Base-by-base conservation (phyloP, 2,113 vertebrate species). In the Chionis minor region DNA sequence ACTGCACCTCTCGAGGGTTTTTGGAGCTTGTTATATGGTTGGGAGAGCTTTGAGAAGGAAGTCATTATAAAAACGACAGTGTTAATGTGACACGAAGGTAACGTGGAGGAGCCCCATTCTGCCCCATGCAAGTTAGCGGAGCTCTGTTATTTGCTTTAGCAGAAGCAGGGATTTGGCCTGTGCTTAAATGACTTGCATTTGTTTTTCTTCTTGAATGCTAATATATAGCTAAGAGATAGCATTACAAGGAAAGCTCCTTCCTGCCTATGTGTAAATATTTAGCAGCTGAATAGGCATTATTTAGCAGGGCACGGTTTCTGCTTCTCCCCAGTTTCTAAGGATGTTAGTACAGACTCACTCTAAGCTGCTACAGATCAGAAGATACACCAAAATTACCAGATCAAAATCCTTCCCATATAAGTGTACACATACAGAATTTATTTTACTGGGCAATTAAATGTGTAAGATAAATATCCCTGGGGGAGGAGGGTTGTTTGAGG, bases 391-490 rank as follows among this genome's bases (percentile, higher is more conserved):
- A 82, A 94, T 81, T 67, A 90, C 86, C 82, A 87, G 88, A 86
- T 95, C 91, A 94, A 95, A 96, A 91, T 92, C 80, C 79, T 88
- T 83, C 71, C 70, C 73, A 59, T 94, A 67, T 78, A 82, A 91
- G 81, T 42, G 55, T 86, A 92, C 71, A 59, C 83, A 80, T n/a
- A 65, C 58, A 94, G 90, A 93, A 96, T 94, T 96, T 96, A 95
- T 96, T 93, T 95, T 93, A 96, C 96, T 91, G 91, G 73, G 92
- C 90, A 94, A 96, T 96, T 96, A 94, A 94, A 95, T 40, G 85
- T 74, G 86, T 88, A 94, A 97, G 96, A 94, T 96, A 95, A 95
- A 94, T 91, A 97, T 45, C 94, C 96, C 89, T 86, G 90, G 67
- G 95, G 88, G 86, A 94, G 91, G 63, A 96, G 91, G 80, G 86